A percentile compares a stretch with the other conserved stretches of the same genome.
Conservation (phyloP, 2,888 invertebrate genomes). For the Drosophila nr. fundita region DNA sequence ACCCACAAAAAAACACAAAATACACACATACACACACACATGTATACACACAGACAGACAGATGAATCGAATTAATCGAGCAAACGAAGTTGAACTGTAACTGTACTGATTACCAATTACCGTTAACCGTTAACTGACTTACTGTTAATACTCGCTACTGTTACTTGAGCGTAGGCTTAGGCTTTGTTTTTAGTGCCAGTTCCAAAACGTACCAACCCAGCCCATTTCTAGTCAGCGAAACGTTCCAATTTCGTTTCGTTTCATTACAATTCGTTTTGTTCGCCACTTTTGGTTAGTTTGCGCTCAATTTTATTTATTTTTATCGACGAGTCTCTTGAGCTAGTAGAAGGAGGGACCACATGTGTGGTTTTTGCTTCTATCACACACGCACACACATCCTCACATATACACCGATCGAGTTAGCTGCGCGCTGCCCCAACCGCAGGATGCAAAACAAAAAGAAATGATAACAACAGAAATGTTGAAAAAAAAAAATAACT, state of each 20-base stretch:
- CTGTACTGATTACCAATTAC: slow-evolving; percentile 75
- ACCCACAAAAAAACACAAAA: slow-evolving; percentile 17
- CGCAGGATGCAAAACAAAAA: slow-evolving; percentile 42
- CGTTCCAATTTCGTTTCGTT: slow-evolving; percentile 44
- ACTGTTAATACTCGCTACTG: slow-evolving; percentile 42
- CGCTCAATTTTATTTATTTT: slow-evolving; percentile 24
- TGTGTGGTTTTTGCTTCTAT: slow-evolving; percentile 32
- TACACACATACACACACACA: slow-evolving; percentile 4
- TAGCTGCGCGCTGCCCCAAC: slow-evolving; percentile 54
- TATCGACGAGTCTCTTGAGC: slow-evolving; percentile 35
- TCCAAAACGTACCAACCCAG: slow-evolving; percentile 16
- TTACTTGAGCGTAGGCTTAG: slow-evolving; percentile 50
- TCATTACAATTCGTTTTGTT: slow-evolving; percentile 24
- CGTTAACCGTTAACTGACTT: slow-evolving; percentile 46
- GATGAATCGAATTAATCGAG: slow-evolving; percentile 8
- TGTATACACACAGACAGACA: slow-evolving; percentile 16
- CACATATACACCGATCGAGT: slow-evolving; percentile 33
- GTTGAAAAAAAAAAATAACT: not conserved
- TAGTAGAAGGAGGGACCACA: slow-evolving; percentile 53
- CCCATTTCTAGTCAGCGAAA: slow-evolving; percentile 50
- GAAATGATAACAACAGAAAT: slow-evolving; percentile 8
- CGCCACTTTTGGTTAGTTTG: slow-evolving; percentile 11
- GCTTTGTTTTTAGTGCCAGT: slow-evolving; percentile 25
- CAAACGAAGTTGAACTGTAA: slow-evolving; percentile 46
- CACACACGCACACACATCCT: slow-evolving; percentile 4